Percentiles rank a stretch among this genome's conserved stretches.
Evolutionary conservation across 2,888 invertebrate species (phyloP).

Genomic region (Oasisia sp.): DNA sequence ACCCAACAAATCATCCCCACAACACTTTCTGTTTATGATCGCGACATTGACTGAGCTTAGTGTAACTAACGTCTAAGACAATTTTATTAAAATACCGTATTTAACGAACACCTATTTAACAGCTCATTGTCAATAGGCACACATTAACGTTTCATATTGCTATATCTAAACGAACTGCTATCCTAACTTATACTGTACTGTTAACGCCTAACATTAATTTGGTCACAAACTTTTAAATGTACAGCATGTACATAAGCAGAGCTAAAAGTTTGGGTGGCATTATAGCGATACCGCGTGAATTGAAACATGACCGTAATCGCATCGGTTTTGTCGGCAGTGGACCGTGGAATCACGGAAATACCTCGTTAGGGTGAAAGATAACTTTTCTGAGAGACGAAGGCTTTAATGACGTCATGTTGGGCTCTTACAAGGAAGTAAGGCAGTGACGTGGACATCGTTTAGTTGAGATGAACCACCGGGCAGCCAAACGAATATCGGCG

Average conservation of each 20-base stretch:
- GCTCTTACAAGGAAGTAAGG: not conserved
- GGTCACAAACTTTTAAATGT: no score
- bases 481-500: no score
- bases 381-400: not conserved
- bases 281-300: not conserved
- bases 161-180: no score
- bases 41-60: no score
- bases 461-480: not conserved
- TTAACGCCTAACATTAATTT: no score
- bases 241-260: no score
- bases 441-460: not conserved
- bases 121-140: not conserved
- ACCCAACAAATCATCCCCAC: no score
- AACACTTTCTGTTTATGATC: no score
- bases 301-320: not conserved
- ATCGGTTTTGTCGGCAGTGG: not conserved
- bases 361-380: not conserved
- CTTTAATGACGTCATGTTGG: not conserved
- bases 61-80: no score
- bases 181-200: no score
- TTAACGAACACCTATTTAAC: not conserved
- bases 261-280: not conserved
- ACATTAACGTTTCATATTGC: no score
- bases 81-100: not conserved
- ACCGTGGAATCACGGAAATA: constrained; percentile 12